Percentiles rank a stretch among this genome's conserved stretches.
phyloP scores from a whole-genome alignment of 2,113 vertebrate species.

The Oenanthe melanoleuca region DNA sequence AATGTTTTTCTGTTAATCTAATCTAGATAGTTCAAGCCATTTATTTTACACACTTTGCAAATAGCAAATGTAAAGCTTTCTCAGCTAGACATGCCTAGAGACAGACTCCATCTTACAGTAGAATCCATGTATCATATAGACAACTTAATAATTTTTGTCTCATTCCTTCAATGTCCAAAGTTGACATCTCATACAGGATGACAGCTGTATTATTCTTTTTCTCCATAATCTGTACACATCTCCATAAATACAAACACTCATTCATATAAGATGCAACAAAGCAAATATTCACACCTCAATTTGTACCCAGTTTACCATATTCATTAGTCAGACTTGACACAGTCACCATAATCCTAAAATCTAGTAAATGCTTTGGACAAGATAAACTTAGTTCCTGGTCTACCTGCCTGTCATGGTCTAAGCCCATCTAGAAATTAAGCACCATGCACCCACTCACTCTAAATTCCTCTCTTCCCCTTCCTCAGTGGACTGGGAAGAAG shows the following conservation, averaged over 20 bases:
- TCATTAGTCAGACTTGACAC: not conserved
- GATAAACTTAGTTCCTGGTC: not conserved
- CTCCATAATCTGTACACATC: not conserved
- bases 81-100: not conserved
- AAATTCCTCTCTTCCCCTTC: not conserved
- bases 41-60: not conserved
- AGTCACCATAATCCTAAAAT: not conserved
- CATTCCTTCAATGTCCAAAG: not conserved
- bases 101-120: not conserved
- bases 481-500: not conserved
- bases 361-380: not conserved
- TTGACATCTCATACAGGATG: not conserved
- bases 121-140: not conserved
- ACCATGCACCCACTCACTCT: not conserved
- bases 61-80: not conserved
- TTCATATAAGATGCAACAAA: not conserved
- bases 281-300: not conserved
- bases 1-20: not conserved
- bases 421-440: not conserved
- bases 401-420: accelerated
- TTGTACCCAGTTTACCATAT: not conserved
- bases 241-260: not conserved
- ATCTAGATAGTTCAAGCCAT: not conserved
- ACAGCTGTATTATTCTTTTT: not conserved
- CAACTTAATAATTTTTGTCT: not conserved